Percentiles rank a stretch among this genome's conserved stretches.
These are phyloP conservation scores for Akabosia matsudoensis DNA, from an alignment of 1,140 invertebrate species.

Conservation along the genomic window DNA sequence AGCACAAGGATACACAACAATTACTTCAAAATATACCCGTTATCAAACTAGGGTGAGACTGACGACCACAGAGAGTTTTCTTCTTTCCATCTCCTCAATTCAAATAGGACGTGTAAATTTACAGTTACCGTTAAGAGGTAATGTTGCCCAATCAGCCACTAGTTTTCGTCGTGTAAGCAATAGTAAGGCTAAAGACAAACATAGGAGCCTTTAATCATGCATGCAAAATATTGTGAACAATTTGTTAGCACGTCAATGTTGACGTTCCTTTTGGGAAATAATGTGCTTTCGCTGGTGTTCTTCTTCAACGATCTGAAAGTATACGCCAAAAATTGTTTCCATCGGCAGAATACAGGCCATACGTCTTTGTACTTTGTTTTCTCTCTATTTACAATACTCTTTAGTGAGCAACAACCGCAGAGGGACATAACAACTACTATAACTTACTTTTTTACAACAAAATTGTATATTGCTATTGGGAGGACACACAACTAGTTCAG, in stretches of 20 bases:
- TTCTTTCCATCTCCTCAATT: no score
- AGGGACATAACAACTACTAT: no score
- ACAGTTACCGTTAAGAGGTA: background rate
- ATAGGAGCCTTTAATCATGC: constrained; percentile 17
- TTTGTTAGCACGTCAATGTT: constrained; percentile 20
- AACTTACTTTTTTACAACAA: no score
- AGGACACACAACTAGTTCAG: background rate
- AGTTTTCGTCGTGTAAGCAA: background rate
- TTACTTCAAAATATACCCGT: no score
- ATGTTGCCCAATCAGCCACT: background rate
- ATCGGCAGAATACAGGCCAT: background rate
- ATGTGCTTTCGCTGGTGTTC: background rate
- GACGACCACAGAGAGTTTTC: no score
- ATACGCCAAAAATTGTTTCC: background rate
- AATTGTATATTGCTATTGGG: no score
- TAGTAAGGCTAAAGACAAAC: background rate
- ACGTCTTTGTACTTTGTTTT: background rate
- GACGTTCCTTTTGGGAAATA: background rate
- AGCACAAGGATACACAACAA: no score
- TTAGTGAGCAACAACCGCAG: no score
- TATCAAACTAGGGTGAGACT: no score
- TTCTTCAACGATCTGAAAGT: background rate
- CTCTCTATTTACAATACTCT: no score
- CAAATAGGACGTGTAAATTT: no score
- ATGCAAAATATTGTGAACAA: constrained; percentile 21